Conservation (phyloP, 2,888 invertebrate genomes). For the Lycocerus yunnanus region DNA sequence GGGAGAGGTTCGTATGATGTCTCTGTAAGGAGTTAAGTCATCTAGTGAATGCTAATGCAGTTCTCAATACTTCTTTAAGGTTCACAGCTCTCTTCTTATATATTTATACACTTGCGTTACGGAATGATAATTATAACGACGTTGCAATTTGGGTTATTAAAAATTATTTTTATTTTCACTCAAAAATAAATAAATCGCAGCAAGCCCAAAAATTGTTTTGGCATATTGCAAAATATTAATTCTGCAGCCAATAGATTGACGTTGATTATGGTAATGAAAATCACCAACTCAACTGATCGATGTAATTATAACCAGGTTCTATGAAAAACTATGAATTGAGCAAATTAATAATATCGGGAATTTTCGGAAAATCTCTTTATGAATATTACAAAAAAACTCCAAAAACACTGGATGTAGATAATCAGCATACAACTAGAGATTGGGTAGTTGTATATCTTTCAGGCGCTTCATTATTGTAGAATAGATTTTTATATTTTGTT, state of each 20-base stretch:
- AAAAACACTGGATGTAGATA: background rate
- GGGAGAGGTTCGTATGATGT: conserved; percentile 41
- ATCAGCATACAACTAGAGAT: no score
- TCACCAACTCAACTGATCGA: background rate
- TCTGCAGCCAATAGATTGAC: no score
- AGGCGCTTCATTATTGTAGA: background rate
- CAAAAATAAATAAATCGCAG: background rate
- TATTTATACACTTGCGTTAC: conserved; percentile 1
- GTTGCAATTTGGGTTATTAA: background rate
- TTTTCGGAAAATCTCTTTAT: no score
- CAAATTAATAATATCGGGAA: no score
- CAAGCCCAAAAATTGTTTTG: background rate
- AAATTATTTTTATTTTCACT: background rate
- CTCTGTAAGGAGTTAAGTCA: conserved; percentile 39
- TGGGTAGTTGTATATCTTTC: background rate
- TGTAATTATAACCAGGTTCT: no score
- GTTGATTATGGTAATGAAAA: background rate
- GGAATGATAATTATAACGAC: background rate
- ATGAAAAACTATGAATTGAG: no score
- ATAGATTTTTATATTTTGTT: no score
- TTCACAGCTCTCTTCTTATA: conserved; percentile 31
- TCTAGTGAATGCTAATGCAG: conserved; percentile 41
- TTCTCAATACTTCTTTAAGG: conserved; percentile 38
- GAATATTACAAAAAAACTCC: background rate
- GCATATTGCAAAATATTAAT: background rate